Conservation (phyloP, 2,113 vertebrate genomes). For the Gambusia affinis region DNA sequence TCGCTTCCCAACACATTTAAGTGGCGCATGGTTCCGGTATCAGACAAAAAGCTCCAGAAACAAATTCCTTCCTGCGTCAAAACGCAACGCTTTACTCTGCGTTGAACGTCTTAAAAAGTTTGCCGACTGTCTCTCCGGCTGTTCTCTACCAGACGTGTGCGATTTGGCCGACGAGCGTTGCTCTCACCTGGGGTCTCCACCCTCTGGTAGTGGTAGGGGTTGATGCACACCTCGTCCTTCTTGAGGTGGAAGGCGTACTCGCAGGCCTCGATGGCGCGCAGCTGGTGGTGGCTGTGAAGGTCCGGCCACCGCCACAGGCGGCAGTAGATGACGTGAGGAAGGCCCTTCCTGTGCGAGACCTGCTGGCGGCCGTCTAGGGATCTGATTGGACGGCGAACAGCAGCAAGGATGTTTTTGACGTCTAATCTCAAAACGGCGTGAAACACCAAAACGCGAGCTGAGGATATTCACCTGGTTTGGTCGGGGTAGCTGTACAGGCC, state of each 20-base stretch:
- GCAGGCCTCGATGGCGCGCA: conserved; percentile 97
- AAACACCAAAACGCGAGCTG: conserved; percentile 55
- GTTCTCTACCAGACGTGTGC: background rate
- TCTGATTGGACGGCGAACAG: conserved; percentile 75
- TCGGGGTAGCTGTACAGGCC: conserved; percentile 99
- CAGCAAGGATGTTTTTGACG: conserved; percentile 47
- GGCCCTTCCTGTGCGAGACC: conserved; percentile 95
- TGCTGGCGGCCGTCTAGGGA: conserved; percentile 97
- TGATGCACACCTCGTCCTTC: conserved; percentile 99
- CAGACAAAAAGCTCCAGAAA: too few species aligned
- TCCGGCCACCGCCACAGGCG: conserved; percentile 98
- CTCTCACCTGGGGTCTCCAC: conserved; percentile 96
- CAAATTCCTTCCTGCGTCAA: too few species aligned
- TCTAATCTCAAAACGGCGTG: conserved; percentile 31
- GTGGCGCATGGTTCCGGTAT: too few species aligned
- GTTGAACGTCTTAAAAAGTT: too few species aligned
- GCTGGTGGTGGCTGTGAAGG: conserved; percentile 97
- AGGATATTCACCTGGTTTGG: conserved; percentile 99
- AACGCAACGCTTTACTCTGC: too few species aligned
- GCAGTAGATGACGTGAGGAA: conserved; percentile 97
- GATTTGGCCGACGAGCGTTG: background rate
- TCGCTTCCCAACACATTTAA: too few species aligned
- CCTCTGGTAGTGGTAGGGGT: conserved; percentile 99
- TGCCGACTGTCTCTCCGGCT: too few species aligned
- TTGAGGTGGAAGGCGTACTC: conserved; percentile 99